Percentiles rank a stretch among this genome's conserved stretches.
Conservation (phyloP, 2,888 invertebrate species). For the Halictus quadricinctus region DNA sequence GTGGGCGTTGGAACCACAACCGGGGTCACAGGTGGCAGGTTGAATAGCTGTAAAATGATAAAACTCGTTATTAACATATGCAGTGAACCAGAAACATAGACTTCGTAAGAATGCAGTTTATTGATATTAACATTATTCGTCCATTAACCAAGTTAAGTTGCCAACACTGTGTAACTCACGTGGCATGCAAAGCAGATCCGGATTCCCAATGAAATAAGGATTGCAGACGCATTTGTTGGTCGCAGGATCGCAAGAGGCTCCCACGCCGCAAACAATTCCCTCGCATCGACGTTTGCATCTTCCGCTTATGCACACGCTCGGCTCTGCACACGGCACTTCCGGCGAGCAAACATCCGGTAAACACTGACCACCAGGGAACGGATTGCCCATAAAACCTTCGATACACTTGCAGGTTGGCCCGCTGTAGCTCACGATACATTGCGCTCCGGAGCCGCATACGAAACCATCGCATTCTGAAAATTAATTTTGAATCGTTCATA, state of each 20-base stretch:
- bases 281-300: constrained; percentile 95
- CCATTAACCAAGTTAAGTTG: not conserved
- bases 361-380: constrained; percentile 95
- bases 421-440: constrained; percentile 91
- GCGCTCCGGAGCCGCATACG: constrained; percentile 91
- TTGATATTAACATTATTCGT: too few relatives aligned
- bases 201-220: constrained; percentile 94
- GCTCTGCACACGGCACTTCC: constrained; percentile 89
- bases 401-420: constrained; percentile 95
- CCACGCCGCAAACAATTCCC: constrained; percentile 93
- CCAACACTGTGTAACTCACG: constrained; percentile 85
- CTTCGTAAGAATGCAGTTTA: too few relatives aligned
- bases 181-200: constrained; percentile 94
- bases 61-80: not conserved
- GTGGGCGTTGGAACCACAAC: constrained; percentile 92
- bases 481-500: not conserved
- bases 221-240: constrained; percentile 94
- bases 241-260: constrained; percentile 91
- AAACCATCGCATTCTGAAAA: constrained; percentile 88
- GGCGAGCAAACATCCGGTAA: constrained; percentile 91
- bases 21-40: constrained; percentile 91
- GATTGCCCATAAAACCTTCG: constrained; percentile 94
- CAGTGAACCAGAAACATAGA: not conserved
- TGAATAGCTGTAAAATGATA: constrained; percentile 85
- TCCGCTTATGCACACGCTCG: constrained; percentile 92